Percentiles rank a stretch among this genome's conserved stretches.
phyloP scores from a whole-genome alignment of 2,113 vertebrate genomes.

The Festucalex cinctus region DNA sequence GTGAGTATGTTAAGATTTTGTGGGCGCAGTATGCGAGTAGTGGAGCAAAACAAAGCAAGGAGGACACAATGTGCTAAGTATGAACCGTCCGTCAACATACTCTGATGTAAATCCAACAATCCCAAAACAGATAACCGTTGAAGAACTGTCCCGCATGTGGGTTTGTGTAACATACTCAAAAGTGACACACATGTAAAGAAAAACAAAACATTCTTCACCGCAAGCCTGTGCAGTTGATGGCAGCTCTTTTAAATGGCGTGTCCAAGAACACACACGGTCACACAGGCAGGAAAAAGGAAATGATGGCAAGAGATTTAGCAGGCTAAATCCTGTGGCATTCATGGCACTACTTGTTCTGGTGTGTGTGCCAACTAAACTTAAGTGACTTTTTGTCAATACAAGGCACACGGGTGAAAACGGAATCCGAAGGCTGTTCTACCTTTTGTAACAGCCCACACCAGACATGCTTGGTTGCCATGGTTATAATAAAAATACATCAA shows the following conservation, averaged over 20 bases:
- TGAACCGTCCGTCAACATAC: conserved; percentile 7
- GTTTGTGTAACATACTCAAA: neutral
- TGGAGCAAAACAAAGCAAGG: neutral
- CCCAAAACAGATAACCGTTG: conserved; percentile 25
- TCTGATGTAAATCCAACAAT: conserved; percentile 17
- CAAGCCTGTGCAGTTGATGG: conserved; percentile 26
- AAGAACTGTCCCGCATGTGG: conserved; percentile 3
- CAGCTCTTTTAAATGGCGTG: conserved; percentile 22
- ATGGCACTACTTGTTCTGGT: conserved; percentile 23
- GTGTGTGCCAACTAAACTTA: conserved; percentile 12
- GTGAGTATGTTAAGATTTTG: neutral
- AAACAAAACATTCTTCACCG: conserved; percentile 30
- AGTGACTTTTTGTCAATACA: conserved; percentile 13
- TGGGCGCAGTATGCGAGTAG: neutral
- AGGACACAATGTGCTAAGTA: neutral
- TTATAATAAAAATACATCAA: neutral
- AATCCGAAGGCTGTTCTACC: neutral
- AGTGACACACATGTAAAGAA: conserved; percentile 3
- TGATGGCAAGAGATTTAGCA: conserved; percentile 27
- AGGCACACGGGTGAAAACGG: neutral
- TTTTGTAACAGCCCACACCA: neutral
- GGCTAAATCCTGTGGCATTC: conserved; percentile 37
- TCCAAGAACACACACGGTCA: conserved; percentile 25
- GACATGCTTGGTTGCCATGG: conserved; percentile 10
- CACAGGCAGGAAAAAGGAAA: conserved; percentile 34